Percentiles rank a stretch among this genome's conserved stretches.
Conservation (phyloP, 2,113 vertebrate species). For the Lynx canadensis region DNA sequence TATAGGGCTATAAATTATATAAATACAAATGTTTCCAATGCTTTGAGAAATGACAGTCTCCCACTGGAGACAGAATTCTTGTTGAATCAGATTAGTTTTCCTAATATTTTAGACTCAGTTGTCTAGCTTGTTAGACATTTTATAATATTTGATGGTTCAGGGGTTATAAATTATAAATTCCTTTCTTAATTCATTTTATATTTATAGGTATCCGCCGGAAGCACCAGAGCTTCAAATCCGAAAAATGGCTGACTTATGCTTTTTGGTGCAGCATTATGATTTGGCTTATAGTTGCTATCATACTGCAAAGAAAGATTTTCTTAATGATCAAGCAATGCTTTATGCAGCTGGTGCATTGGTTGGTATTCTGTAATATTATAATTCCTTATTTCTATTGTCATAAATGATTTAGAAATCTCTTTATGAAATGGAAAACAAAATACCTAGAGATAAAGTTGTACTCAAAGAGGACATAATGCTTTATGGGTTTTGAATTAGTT, state of each 20-base stretch:
- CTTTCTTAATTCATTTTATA: conserved; percentile 58
- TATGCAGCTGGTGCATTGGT: conserved; percentile 98
- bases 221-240: conserved; percentile 99
- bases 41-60: conserved; percentile 21
- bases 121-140: conserved; percentile 32
- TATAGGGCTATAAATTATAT: conserved; percentile 40
- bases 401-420: not conserved
- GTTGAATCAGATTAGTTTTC: conserved; percentile 10
- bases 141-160: conserved; percentile 47
- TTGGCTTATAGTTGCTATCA: conserved; percentile 99
- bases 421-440: not conserved
- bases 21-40: conserved; percentile 29
- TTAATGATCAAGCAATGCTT: conserved; percentile 98
- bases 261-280: conserved; percentile 98
- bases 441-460: not conserved
- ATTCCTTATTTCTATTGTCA: not conserved
- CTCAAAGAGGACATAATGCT: not conserved
- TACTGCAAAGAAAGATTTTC: conserved; percentile 99
- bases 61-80: conserved; percentile 36
- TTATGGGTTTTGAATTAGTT: conserved; percentile 9
- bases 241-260: conserved; percentile 99
- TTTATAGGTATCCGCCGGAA: conserved; percentile 95
- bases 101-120: not conserved
- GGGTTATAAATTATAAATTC: conserved; percentile 2
- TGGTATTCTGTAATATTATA: conserved; percentile 75